These are phyloP conservation scores for Rhea americana DNA, from an alignment of 2,113 vertebrate genomes.

Conservation along the genomic window DNA sequence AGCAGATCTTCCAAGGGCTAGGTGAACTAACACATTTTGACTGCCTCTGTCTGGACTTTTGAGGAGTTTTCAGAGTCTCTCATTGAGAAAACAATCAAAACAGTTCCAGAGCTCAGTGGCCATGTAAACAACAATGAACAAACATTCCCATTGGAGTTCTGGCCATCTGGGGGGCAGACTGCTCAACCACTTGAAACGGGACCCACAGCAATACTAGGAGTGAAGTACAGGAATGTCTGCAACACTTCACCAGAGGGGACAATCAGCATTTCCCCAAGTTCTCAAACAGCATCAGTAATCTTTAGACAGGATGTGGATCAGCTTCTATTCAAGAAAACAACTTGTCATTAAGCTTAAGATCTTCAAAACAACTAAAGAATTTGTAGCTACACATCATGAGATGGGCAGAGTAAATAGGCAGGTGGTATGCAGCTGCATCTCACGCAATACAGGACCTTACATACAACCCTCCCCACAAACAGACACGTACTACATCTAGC, in stretches of 20 bases:
- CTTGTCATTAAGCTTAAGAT: conserved; percentile 70
- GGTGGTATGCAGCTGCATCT: conserved; percentile 62
- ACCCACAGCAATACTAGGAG: conserved; percentile 36
- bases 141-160: conserved; percentile 37
- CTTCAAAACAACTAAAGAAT: conserved; percentile 65
- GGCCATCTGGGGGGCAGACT: conserved; percentile 64
- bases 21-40: background rate
- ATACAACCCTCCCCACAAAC: background rate
- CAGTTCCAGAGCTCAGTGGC: conserved; percentile 34
- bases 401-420: conserved; percentile 46
- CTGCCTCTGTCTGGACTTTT: background rate
- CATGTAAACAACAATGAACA: conserved; percentile 52
- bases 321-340: conserved; percentile 47
- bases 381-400: conserved; percentile 37
- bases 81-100: conserved; percentile 8
- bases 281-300: conserved; percentile 52
- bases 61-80: background rate
- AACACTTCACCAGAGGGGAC: conserved; percentile 33
- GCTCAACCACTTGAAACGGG: conserved; percentile 59
- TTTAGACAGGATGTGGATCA: conserved; percentile 66
- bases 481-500: background rate
- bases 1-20: background rate
- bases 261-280: conserved; percentile 24
- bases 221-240: background rate
- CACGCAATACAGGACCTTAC: conserved; percentile 1